Conservation (phyloP, 2,113 vertebrate genomes). For the Sphaerodactylus townsendi region DNA sequence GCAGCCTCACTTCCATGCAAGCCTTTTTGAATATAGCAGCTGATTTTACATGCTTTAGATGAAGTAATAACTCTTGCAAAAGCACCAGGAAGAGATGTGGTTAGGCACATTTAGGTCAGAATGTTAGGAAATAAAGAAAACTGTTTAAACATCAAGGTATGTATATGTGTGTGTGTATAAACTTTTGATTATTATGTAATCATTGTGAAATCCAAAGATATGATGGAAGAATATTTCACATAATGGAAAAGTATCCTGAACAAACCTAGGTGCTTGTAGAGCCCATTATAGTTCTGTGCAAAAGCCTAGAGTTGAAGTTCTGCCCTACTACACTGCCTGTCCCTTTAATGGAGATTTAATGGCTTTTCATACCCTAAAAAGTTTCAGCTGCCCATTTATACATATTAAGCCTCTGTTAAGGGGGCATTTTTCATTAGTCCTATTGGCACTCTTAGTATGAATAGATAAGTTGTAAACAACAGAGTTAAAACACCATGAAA, state of each 20-base stretch:
- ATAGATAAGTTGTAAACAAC: too few relatives aligned
- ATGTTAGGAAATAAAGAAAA: not conserved
- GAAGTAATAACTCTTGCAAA: not conserved
- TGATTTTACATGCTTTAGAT: not conserved
- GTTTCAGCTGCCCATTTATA: too few relatives aligned
- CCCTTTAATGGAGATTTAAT: too few relatives aligned
- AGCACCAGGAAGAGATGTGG: not conserved
- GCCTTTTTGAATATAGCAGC: too few relatives aligned
- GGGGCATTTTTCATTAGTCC: too few relatives aligned
- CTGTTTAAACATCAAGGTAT: not conserved
- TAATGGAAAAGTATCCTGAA: not conserved
- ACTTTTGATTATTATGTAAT: not conserved
- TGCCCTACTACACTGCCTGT: too few relatives aligned
- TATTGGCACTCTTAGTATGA: too few relatives aligned
- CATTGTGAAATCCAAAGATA: not conserved
- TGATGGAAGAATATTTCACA: not conserved
- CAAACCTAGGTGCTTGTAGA: not conserved
- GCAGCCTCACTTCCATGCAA: not conserved
- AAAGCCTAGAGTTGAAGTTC: not conserved
- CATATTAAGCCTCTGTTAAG: too few relatives aligned
- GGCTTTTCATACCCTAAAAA: too few relatives aligned
- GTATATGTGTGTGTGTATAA: too few relatives aligned
- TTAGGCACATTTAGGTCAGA: not conserved
- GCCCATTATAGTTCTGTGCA: not conserved
- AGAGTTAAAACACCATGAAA: too few relatives aligned